Evolutionary conservation across 1,140 invertebrate species (phyloP).

Genomic region (Helicoverpa armigera): DNA sequence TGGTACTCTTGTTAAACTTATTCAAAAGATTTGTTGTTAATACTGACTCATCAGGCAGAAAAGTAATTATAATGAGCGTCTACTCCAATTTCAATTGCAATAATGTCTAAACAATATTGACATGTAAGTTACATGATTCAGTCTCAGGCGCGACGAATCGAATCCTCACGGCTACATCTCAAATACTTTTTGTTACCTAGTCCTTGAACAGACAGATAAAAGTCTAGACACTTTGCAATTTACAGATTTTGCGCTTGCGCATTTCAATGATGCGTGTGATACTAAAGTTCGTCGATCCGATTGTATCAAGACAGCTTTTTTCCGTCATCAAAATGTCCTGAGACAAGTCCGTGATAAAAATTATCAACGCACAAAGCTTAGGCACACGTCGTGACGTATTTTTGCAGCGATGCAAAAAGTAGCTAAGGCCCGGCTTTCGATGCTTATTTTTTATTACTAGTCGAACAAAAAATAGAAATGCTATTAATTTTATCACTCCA

Average conservation of each 20-base stretch:
- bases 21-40: background rate
- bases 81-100: slow-evolving; percentile 65
- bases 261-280: slow-evolving; percentile 82
- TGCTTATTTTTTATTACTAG: slow-evolving; percentile 63
- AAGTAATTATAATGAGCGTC: slow-evolving; percentile 55
- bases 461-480: slow-evolving; percentile 62
- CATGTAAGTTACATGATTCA: slow-evolving; percentile 51
- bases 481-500: slow-evolving; percentile 67
- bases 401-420: slow-evolving; percentile 76
- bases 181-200: slow-evolving; percentile 64
- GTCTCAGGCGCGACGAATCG: slow-evolving; percentile 65
- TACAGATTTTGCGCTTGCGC: slow-evolving; percentile 81
- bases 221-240: slow-evolving; percentile 81
- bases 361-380: slow-evolving; percentile 77
- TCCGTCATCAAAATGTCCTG: slow-evolving; percentile 63
- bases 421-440: slow-evolving; percentile 66
- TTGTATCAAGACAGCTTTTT: slow-evolving; percentile 66
- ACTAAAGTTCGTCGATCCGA: slow-evolving; percentile 78
- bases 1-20: background rate
- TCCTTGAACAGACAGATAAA: slow-evolving; percentile 77
- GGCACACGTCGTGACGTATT: slow-evolving; percentile 70
- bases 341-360: slow-evolving; percentile 75
- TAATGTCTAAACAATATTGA: slow-evolving; percentile 56
- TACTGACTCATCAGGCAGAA: slow-evolving; percentile 20
- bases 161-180: slow-evolving; percentile 70